Base-by-base conservation (phyloP, 2,888 invertebrate species). In the Troilus luridus region DNA sequence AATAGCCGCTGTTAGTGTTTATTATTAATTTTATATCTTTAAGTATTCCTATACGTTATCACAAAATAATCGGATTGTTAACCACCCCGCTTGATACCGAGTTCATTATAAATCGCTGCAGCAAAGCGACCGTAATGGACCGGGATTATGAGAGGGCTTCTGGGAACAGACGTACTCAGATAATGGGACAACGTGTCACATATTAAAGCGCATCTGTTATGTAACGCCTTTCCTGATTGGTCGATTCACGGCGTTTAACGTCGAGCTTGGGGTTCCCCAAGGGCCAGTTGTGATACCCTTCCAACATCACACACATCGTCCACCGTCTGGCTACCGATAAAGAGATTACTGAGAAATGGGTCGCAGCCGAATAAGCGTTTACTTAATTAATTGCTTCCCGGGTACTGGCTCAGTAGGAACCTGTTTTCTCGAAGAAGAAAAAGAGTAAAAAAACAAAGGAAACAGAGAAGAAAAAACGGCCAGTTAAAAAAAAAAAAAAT, bases 161-260 rank as follows among this genome's bases (percentile, higher is more conserved):
- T 85, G 14, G 56, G 85, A 85, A 85, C 85, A 85, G 85, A 85
- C 56, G 85, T 85, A 85, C 56, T 56, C n/a, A 85, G 85, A 85
- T 85, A 85, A 85, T 85, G 85, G 85, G 85, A 85, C 85, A 85
- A 58, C 56, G 85, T 85, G 85, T 85, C 85, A 85, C 85, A 56
- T 85, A 85, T 85, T 85, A 85, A 85, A 85, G 85, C 85, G 85
- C 85, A 85, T 85, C 85, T 85, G 85, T 85, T 85, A 58, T 85
- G 85, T 85, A 85, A 85, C 41, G 85, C 85, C 7, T 11, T 21
- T 56, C 21, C 56, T 85, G 85, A 85, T 85, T 85, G 85, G 85
- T 0, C 85, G 85, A 56, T 58, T 41, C 72, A 77, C 41, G n/a
- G 56, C 56, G 56, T 58, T 85, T n/a, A 85, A 6, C 85, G 85